Evolutionary conservation across 2,888 invertebrate genomes (phyloP).

Genomic region (Hirtodrosophila alboralis): DNA sequence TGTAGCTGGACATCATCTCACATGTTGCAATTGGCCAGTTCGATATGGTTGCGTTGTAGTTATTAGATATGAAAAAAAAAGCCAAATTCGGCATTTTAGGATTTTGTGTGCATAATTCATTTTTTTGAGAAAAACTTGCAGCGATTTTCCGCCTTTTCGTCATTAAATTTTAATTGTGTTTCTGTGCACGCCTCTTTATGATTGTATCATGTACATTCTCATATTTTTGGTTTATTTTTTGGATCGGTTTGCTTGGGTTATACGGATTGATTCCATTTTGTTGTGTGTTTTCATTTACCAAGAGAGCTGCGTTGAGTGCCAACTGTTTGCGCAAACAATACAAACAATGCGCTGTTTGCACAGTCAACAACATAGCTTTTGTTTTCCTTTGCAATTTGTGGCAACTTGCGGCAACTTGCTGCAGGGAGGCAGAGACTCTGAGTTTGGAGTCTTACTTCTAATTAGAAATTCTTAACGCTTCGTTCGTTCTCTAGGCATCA

Average conservation of each 20-base stretch:
- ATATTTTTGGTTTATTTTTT: not conserved
- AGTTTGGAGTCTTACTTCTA: conserved; percentile 74
- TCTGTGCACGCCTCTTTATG: conserved; percentile 50
- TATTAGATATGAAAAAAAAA: conserved; percentile 68
- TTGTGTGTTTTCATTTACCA: conserved; percentile 13
- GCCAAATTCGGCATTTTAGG: conserved; percentile 73
- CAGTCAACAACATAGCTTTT: conserved; percentile 63
- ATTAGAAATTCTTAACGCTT: conserved; percentile 77
- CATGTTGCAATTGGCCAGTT: conserved; percentile 63
- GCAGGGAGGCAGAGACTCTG: not conserved
- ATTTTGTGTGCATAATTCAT: conserved; percentile 68
- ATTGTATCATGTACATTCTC: conserved; percentile 19
- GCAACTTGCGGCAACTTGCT: conserved; percentile 54
- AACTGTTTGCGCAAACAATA: conserved; percentile 75
- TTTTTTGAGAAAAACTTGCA: conserved; percentile 49
- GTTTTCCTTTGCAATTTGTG: conserved; percentile 79
- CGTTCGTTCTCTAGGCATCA: conserved; percentile 52
- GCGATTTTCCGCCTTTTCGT: conserved; percentile 73
- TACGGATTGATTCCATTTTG: conserved; percentile 50
- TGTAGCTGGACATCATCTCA: conserved; percentile 59
- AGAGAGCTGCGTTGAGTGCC: conserved; percentile 67
- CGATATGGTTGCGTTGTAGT: conserved; percentile 54
- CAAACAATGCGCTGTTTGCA: conserved; percentile 59
- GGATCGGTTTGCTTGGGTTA: conserved; percentile 14
- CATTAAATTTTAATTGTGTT: conserved; percentile 79